Conservation (phyloP, 2,888 invertebrate genomes). For the Platycheirus rosarum region DNA sequence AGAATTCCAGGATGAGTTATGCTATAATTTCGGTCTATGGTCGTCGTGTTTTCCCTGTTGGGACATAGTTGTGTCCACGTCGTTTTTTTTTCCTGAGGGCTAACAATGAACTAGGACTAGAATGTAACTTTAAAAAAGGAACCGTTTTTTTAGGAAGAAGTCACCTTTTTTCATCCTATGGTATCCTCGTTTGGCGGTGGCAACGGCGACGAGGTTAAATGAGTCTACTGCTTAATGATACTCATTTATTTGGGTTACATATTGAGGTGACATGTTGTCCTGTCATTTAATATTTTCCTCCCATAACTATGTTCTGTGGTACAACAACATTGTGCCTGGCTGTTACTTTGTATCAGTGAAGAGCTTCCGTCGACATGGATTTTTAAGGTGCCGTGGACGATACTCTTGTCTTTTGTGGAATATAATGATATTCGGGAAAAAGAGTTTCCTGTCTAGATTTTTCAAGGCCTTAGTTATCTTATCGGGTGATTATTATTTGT, state of each 20-base stretch:
- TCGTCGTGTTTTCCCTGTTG: slow-evolving; percentile 37
- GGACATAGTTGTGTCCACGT: slow-evolving; percentile 34
- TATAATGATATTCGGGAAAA: slow-evolving; percentile 26
- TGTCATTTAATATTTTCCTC: slow-evolving; percentile 63
- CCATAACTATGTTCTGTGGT: slow-evolving; percentile 4
- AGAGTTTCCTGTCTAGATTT: slow-evolving; percentile 40
- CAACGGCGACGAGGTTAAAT: slow-evolving; percentile 56
- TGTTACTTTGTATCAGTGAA: slow-evolving; percentile 23
- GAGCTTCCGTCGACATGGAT: slow-evolving; percentile 35
- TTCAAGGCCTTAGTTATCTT: no score
- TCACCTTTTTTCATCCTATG: slow-evolving; percentile 1
- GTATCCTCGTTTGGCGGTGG: slow-evolving; percentile 56
- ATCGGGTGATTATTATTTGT: no score
- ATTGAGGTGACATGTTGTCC: slow-evolving; percentile 69
- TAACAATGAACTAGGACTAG: slow-evolving; percentile 25
- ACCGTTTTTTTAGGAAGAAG: slow-evolving; percentile 12
- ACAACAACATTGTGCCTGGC: slow-evolving; percentile 12
- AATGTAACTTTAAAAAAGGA: slow-evolving; percentile 57
- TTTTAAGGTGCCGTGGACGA: slow-evolving; percentile 14
- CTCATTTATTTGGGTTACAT: slow-evolving; percentile 71
- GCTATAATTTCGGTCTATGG: slow-evolving; percentile 58
- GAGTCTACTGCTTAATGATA: slow-evolving; percentile 67
- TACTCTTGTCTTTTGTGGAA: not conserved
- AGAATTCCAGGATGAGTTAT: slow-evolving; percentile 55
- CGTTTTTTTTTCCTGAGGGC: slow-evolving; percentile 8